phyloP scores from a whole-genome alignment of 2,113 vertebrate genomes.

The Oryzias javanicus region DNA sequence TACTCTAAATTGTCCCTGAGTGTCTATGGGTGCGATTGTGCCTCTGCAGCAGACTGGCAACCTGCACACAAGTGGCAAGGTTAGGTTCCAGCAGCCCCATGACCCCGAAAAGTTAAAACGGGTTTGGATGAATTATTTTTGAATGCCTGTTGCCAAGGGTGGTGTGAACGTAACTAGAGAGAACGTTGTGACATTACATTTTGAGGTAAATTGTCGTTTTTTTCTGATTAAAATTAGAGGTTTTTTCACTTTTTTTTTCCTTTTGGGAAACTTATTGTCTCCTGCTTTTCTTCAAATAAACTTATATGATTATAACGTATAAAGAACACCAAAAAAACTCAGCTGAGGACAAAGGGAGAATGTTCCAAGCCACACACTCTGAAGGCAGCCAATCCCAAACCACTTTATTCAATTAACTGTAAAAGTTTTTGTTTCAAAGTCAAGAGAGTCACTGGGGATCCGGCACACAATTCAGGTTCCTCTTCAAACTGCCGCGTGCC shows the following conservation, averaged over 20 bases:
- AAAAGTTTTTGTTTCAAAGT: slow-evolving; percentile 69
- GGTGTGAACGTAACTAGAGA: too few relatives aligned
- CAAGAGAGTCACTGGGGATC: slow-evolving; percentile 53
- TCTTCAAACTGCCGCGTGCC: slow-evolving; percentile 51
- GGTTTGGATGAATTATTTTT: too few relatives aligned
- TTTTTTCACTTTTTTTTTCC: not conserved
- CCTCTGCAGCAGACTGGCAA: too few relatives aligned
- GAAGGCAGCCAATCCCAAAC: slow-evolving; percentile 29
- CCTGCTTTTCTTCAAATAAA: not conserved
- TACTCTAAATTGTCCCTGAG: too few relatives aligned
- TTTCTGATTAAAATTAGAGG: too few relatives aligned
- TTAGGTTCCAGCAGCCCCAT: too few relatives aligned
- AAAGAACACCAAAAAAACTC: slow-evolving; percentile 27
- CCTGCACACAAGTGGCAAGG: too few relatives aligned
- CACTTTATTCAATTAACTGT: slow-evolving; percentile 57
- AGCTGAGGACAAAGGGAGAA: slow-evolving; percentile 6
- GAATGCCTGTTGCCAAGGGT: too few relatives aligned
- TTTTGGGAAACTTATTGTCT: not conserved
- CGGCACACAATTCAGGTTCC: slow-evolving; percentile 39
- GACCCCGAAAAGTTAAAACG: too few relatives aligned
- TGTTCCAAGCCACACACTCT: slow-evolving; percentile 32
- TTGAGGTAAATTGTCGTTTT: not conserved
- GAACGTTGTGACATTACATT: not conserved
- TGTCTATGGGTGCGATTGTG: too few relatives aligned
- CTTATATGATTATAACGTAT: slow-evolving; percentile 24